Base-by-base conservation (phyloP, 2,888 invertebrate species). In the Lottia scabra region DNA sequence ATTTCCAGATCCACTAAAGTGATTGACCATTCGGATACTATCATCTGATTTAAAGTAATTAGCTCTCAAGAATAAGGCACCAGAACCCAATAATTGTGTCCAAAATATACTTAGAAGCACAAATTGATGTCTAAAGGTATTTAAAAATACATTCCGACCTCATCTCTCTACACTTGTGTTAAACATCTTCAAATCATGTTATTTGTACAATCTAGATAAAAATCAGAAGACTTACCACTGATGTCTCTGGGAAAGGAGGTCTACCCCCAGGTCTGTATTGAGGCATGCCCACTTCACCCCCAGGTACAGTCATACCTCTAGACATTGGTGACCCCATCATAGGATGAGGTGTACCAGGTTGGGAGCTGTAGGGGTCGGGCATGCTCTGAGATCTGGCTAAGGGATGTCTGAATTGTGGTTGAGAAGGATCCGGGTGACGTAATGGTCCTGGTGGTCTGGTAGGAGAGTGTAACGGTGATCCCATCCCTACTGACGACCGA, bases 361-460 rank as follows among this genome's bases (percentile, higher is more conserved):
- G 80, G 72, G 74, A 77, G 46, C 72, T 72, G 72, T 80, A 81
- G 5, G 77, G 74, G 45, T 80, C 80, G 15, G 75, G 78, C 23
- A 78, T 64, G 73, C 83, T 81, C 75, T 80, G 77, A 26, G 80
- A 77, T 72, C 82, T 68, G 56, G 77, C 71, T 73, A 81, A 26
- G 67, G 76, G 72, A n/a, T 75, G 74, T 56, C 71, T 48, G 70
- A 68, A 56, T 62, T 45, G 72, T 73, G 13, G 76, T 67, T 71
- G 73, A 66, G 73, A 63, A 56, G 70, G 64, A 66, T 70, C 56
- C 63, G 64, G 71, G 62, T 73, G 74, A 2, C 73, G 70, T 19
- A 72, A 65, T 0, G 71, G 67, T 5, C 68, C 71, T 3, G 71
- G 67, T 16, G 68, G 48, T 56, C 56, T 56, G 15, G 76, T 65